Conservation (phyloP, 1,140 invertebrate genomes). For the Euura lappo region DNA sequence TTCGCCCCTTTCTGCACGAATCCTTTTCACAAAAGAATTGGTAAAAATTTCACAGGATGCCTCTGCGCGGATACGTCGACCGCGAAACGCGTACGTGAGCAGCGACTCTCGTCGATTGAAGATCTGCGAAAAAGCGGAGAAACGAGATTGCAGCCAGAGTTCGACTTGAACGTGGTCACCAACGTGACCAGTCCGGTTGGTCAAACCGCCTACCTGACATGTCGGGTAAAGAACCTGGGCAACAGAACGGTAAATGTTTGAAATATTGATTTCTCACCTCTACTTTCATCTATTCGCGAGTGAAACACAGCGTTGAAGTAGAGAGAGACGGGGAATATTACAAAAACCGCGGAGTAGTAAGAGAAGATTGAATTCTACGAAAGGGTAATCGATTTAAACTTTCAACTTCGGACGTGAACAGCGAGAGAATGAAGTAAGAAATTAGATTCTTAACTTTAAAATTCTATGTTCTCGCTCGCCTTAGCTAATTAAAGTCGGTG, state of each 20-base stretch:
- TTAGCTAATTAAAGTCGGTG: not conserved
- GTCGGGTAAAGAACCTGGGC: slow-evolving; percentile 61
- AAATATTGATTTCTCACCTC: not conserved
- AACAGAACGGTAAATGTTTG: slow-evolving; percentile 60
- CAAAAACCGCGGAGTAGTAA: not conserved
- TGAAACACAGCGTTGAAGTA: not conserved
- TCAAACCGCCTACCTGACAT: slow-evolving; percentile 63
- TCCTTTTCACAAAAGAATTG: not conserved
- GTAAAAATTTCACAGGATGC: not conserved
- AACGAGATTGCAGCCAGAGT: slow-evolving; percentile 54
- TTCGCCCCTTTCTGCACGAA: too few relatives aligned
- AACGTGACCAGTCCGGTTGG: slow-evolving; percentile 64
- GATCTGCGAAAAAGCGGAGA: not conserved
- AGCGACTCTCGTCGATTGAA: not conserved
- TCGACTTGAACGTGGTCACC: slow-evolving; percentile 55
- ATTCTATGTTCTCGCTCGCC: not conserved
- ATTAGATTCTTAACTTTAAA: slow-evolving; percentile 6
- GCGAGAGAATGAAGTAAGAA: not conserved
- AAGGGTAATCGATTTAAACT: not conserved
- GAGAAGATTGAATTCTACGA: not conserved
- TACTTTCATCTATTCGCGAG: not conserved
- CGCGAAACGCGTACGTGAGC: not conserved
- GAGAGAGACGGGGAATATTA: not conserved
- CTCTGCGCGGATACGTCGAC: not conserved
- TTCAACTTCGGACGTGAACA: not conserved